Evolutionary conservation across 2,888 invertebrate species (phyloP).

Genomic region (Synergus laeviventris): DNA sequence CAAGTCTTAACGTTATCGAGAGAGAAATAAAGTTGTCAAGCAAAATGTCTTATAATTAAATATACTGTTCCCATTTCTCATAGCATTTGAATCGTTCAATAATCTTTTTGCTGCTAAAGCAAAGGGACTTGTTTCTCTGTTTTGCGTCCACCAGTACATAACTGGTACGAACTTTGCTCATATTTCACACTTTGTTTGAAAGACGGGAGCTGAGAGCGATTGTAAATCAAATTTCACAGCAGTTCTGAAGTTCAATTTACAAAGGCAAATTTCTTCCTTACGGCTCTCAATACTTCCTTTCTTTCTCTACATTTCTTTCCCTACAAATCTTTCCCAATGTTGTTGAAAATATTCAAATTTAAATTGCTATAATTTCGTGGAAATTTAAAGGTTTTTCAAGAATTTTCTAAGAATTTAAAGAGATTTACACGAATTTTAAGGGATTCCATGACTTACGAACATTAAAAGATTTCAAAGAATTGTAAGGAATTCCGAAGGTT

Average conservation of each 20-base stretch:
- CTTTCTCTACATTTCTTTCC: constrained; percentile 13
- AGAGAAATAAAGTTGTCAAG: constrained; percentile 8
- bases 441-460: no score
- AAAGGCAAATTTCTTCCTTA: constrained; percentile 52
- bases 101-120: constrained; percentile 22
- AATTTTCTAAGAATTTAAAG: no score
- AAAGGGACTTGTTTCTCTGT: not conserved
- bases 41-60: constrained; percentile 18
- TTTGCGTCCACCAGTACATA: constrained; percentile 19
- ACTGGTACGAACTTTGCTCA: constrained; percentile 35
- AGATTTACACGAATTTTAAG: no score
- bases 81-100: constrained; percentile 7
- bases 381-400: no score
- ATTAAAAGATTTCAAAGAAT: no score
- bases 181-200: constrained; percentile 41
- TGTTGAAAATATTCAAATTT: constrained; percentile 12
- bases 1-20: not conserved
- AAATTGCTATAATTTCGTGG: not conserved
- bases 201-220: constrained; percentile 48
- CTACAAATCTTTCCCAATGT: constrained; percentile 41
- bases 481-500: no score
- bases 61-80: constrained; percentile 20
- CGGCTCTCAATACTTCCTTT: constrained; percentile 22
- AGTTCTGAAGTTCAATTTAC: constrained; percentile 55
- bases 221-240: constrained; percentile 56